phyloP scores from a whole-genome alignment of 2,797 vertebrate species.

The Tarsius wallacei region DNA sequence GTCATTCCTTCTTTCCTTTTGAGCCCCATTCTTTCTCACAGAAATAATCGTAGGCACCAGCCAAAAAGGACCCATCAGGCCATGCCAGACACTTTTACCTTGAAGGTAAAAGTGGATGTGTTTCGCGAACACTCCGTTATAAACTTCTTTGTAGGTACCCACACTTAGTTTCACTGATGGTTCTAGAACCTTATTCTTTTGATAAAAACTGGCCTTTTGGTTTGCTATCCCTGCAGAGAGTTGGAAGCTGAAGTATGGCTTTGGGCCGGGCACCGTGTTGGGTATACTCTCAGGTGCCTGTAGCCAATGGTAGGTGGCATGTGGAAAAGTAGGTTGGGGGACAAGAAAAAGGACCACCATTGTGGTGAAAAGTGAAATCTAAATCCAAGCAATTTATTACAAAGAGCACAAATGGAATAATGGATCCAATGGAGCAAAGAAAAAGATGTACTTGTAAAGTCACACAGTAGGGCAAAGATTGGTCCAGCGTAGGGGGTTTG shows the following conservation, averaged over 20 bases:
- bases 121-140: neutral
- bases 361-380: neutral
- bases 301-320: no score
- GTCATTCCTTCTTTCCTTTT: neutral
- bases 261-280: neutral
- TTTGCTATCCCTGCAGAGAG: neutral
- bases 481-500: neutral
- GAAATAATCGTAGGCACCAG: neutral
- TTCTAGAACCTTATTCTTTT: neutral
- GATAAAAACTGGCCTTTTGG: neutral
- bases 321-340: no score
- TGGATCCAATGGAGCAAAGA: neutral
- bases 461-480: neutral
- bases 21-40: neutral
- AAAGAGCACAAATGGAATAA: neutral
- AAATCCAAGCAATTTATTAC: neutral
- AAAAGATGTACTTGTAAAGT: neutral
- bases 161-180: neutral
- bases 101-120: neutral
- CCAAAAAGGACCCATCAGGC: neutral
- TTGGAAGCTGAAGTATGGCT: no score
- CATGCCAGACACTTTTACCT: neutral
- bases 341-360: neutral
- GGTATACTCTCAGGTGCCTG: neutral
- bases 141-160: neutral